These are phyloP conservation scores for Dreissena polymorpha DNA, from an alignment of 1,140 invertebrate species.

Conservation along the genomic window DNA sequence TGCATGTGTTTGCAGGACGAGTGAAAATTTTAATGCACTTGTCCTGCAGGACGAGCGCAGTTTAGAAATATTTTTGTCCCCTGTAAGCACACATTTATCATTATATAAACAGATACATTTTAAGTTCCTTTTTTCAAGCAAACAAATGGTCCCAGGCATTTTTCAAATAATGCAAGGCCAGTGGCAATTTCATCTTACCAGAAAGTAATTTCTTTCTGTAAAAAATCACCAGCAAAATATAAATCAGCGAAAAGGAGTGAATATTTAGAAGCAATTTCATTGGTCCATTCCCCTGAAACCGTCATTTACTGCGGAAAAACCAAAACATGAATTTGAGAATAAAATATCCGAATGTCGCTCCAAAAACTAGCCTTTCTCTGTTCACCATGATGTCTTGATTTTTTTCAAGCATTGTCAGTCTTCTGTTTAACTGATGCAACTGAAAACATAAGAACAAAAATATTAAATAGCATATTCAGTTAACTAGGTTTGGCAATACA, in stretches of 20 bases:
- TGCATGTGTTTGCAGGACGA: no score
- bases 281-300: conserved; percentile 17
- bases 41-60: no score
- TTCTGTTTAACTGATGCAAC: conserved; percentile 60
- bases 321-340: conserved; percentile 63
- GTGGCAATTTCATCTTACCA: conserved; percentile 12
- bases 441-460: no score
- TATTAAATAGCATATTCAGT: no score
- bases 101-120: no score
- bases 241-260: conserved; percentile 24
- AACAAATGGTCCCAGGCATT: conserved; percentile 22
- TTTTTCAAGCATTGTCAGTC: conserved; percentile 63
- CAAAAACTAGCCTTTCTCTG: conserved; percentile 62
- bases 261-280: conserved; percentile 14
- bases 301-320: conserved; percentile 57
- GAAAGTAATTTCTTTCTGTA: conserved; percentile 22
- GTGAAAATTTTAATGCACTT: no score
- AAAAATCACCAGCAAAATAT: conserved; percentile 35
- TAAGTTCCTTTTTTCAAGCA: no score
- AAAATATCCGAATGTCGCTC: conserved; percentile 63
- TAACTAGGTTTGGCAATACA: no score
- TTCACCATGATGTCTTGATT: conserved; percentile 61
- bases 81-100: no score
- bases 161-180: conserved; percentile 15
- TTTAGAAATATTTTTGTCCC: no score